Base-by-base conservation (phyloP, 92 coral and sea anemone species). In the Zoanthus solanderi region DNA sequence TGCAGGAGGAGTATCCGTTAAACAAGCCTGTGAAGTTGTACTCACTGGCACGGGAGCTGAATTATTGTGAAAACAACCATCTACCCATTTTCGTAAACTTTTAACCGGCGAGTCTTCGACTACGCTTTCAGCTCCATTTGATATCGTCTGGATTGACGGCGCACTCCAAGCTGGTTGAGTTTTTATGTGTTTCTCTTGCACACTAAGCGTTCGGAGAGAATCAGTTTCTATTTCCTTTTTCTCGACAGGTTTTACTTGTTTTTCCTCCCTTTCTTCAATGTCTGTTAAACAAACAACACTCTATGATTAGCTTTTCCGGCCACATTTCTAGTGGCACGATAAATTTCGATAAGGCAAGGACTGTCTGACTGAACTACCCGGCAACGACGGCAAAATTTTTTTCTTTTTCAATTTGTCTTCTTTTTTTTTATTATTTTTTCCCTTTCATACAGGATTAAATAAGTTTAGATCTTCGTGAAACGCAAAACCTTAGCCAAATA, bases 51-150 rank as follows among this genome's bases (percentile, higher is more conserved):
- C 79, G 47, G 83, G 89, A 52, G 90, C 85, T 66, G 79, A 9
- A 17, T 89, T 80, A 72, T 89, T 88, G 88, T 97, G 94, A 75
- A 97, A 97, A 75, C 99, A 97, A 5, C 99, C 99, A 90, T 97
- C 99, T 28, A 97, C 99, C 99, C 99, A 97, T 79, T 94, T 95
- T 86, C 99, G 56, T 56, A 97, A 91, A 87, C 99, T 97, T 83
- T 97, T 97, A 31, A 97, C 99, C 0, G 99, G 99, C 44, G 99
- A 97, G 46, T 97, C 98, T 75, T 95, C 96, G n/a, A 95, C 93
- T 12, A 81, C 60, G 18, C 44, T 89, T 15, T 86, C 72, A 46
- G 89, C 89, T 0, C 91, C 48, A 58, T 78, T 88, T 16, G 71
- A 82, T 72, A 68, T 48, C 12, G 73, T 71, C 78, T 66, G 76